phyloP scores from a whole-genome alignment of 2,113 vertebrate species.

The Zapus hudsonius region DNA sequence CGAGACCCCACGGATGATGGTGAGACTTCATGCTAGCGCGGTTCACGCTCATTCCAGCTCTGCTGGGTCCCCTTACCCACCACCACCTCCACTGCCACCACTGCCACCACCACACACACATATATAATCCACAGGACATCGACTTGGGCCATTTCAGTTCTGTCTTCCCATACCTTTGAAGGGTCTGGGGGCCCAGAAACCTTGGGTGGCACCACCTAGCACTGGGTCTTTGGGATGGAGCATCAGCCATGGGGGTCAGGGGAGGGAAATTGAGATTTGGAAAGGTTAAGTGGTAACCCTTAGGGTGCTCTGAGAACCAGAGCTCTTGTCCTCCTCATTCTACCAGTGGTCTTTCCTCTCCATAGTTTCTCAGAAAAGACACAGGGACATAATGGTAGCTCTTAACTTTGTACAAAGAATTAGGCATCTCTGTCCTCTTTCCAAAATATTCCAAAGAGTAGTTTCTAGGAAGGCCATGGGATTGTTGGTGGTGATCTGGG shows the following conservation, averaged over 20 bases:
- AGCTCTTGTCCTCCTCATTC: neutral
- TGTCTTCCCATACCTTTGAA: constrained; percentile 49
- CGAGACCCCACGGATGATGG: constrained; percentile 94
- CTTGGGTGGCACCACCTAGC: constrained; percentile 40
- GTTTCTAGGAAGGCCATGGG: neutral
- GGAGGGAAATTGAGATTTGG: constrained; percentile 12
- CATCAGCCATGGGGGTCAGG: constrained; percentile 27
- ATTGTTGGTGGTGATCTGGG: neutral
- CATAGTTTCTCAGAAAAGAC: neutral
- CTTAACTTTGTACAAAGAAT: neutral
- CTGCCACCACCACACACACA: constrained; percentile 32
- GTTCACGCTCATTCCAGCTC: constrained; percentile 70
- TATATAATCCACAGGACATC: constrained; percentile 38
- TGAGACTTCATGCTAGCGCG: constrained; percentile 83
- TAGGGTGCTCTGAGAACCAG: neutral
- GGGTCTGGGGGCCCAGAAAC: constrained; percentile 68
- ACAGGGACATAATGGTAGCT: neutral
- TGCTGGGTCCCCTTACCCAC: constrained; percentile 59
- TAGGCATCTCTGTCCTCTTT: constrained; percentile 36
- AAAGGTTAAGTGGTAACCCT: neutral
- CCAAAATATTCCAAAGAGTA: neutral
- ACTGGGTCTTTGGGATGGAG: constrained; percentile 33
- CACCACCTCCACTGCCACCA: constrained; percentile 9
- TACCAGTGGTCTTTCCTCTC: neutral
- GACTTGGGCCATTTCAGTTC: constrained; percentile 61